Base-by-base conservation (phyloP, 2,888 invertebrate species). In the Biston stratarius region DNA sequence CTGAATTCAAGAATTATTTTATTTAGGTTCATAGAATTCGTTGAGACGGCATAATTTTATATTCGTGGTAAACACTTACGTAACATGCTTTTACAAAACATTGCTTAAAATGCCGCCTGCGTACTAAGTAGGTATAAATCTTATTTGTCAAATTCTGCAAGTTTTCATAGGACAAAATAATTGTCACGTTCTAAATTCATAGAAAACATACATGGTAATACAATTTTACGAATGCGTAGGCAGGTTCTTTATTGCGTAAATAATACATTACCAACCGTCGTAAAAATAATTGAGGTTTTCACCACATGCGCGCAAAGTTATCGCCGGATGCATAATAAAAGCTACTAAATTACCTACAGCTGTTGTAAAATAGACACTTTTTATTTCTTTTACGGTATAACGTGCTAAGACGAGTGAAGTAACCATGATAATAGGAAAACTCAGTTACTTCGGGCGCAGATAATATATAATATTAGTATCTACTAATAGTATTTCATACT, bases 261-360 rank as follows among this genome's bases (percentile, higher is more conserved):
- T 60, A 47, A 65, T 61, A 64, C 62, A 64, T 64, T 57, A 70
- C 47, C 12, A 51, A 70, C 69, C 63, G 67, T 51, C 69, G 62
- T 72, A 68, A 71, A 72, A 66, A 68, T 74, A 64, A 70, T 72
- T 67, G 69, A 64, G 65, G 60, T 67, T 71, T 71, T 71, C 67
- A 69, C 69, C 74, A 74, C 67, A 72, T 69, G 74, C 53, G 71
- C 55, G 59, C 67, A 59, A 59, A 60, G 58, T 67, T 63, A 69
- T 64, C 61, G 61, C 53, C 67, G 61, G 59, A 64, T 70, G 40
- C 63, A 69, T 69, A 69, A 58, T 61, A 67, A 55, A 58, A 56
- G 44, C 55, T 57, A 61, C 57, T 57, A 57, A 66, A 61, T 61
- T 51, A 57, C 52, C 33, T 24, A 48, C 48, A 56, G 33, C 49